Evolutionary conservation across 2,797 vertebrate species (phyloP), one percentile per base, ranked within the genome.

Genomic region (Meriones psammophilus): DNA sequence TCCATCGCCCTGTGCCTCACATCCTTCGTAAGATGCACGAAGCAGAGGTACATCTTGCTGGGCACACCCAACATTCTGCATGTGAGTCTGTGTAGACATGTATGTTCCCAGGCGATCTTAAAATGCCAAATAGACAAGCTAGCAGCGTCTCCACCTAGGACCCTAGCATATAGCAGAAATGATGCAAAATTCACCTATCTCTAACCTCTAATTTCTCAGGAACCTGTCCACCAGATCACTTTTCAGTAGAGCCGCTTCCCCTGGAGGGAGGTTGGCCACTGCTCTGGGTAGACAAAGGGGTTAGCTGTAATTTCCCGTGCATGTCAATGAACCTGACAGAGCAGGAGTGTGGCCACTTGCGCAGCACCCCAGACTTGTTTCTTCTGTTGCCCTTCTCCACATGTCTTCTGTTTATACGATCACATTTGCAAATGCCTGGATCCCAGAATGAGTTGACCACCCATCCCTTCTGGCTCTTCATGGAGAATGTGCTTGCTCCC

Each of bases 401-500:
- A 3, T 36, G 92, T 98, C 97, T 88, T 97, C 94, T 93, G 15
- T 96, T 88, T 83, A 69, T 95, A 56, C 87, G 94, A 95, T 88
- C 90, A 73, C 92, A 8, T 84, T 89, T 92, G 89, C 93, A 76
- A 80, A 76, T 5, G 56, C 93, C 97, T 96, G 94, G 94, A 54
- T 91, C 91, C 88, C 89, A 96, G 97, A 97, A 92, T 95, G 97
- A 96, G 68, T 94, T 88, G 77, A 88, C 95, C 7, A 56, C 91
- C 89, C 96, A 56, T 92, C 89, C 96, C 95, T 94, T 94, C 68
- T 5, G 90, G 73, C 94, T 94, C 74, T 95, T 91, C 96, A 86
- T 89, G 91, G 96, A 98, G 97, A 96, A 98, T 98, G 96, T 90
- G 97, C 97, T 94, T 98, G 96, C 97, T 98, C 60, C 91, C 96